These are phyloP conservation scores for Stenichneumon culpator DNA, from an alignment of 2,888 invertebrate genomes.

Conservation along the genomic window DNA sequence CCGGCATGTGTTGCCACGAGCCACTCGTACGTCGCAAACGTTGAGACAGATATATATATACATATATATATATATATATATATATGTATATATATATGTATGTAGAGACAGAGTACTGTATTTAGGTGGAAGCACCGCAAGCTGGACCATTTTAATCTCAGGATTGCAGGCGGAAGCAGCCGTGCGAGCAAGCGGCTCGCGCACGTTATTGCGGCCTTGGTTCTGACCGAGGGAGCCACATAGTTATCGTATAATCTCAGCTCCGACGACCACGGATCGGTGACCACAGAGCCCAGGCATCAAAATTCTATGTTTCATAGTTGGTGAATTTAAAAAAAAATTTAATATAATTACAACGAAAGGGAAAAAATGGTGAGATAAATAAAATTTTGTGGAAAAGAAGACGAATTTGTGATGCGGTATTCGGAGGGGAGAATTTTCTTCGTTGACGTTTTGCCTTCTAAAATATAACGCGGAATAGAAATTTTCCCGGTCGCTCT, in stretches of 20 bases:
- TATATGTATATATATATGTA: no score
- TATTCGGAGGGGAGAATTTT: background rate
- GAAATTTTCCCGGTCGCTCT: slow-evolving; percentile 7
- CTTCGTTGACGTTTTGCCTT: background rate
- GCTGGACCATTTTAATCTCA: slow-evolving; percentile 42
- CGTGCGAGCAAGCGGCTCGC: slow-evolving; percentile 23
- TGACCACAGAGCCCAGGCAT: background rate
- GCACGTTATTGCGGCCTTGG: slow-evolving; percentile 34
- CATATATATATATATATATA: no score
- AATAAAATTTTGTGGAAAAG: background rate
- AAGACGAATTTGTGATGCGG: background rate
- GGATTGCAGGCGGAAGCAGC: slow-evolving; percentile 39
- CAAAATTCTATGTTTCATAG: slow-evolving; percentile 5
- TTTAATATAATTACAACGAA: background rate
- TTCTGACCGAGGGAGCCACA: slow-evolving; percentile 19
- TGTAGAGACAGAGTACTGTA: slow-evolving; percentile 3
- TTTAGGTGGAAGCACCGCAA: slow-evolving; percentile 9
- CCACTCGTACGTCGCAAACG: slow-evolving; percentile 42
- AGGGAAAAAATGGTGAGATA: background rate
- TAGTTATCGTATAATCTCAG: slow-evolving; percentile 1
- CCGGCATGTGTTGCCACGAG: slow-evolving; percentile 43
- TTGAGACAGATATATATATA: background rate
- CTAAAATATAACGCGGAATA: background rate
- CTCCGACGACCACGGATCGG: slow-evolving; percentile 9
- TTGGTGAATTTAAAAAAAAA: background rate